These are phyloP conservation scores for Pao palembangensis DNA, from an alignment of 2,113 vertebrate species.

Conservation along the genomic window DNA sequence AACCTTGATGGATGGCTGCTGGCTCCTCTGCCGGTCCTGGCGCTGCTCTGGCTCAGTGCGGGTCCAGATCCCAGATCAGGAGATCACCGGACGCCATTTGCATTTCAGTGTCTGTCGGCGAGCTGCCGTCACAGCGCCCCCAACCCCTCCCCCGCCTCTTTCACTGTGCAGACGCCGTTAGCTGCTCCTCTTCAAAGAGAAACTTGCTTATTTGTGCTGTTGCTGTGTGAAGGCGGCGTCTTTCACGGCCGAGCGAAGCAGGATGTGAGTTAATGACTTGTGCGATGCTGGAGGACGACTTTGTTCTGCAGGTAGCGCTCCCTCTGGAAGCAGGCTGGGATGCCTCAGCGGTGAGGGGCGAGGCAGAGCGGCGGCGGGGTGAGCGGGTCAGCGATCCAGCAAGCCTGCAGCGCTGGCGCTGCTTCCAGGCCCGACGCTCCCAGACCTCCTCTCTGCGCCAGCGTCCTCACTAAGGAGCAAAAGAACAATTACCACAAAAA, in stretches of 20 bases:
- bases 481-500: too few species aligned
- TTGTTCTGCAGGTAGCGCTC: not conserved
- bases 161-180: too few species aligned
- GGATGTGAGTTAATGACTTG: conserved; percentile 41
- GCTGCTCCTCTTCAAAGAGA: not conserved
- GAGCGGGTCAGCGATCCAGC: conserved; percentile 36
- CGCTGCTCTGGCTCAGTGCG: not conserved
- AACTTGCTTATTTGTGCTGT: conserved; percentile 4
- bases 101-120: conserved; percentile 57
- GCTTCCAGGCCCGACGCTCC: conserved; percentile 48
- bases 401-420: conserved; percentile 17
- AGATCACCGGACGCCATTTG: conserved; percentile 68
- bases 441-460: not conserved
- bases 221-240: not conserved
- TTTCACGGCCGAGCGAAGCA: not conserved
- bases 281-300: too few species aligned
- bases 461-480: too few species aligned
- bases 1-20: conserved; percentile 31
- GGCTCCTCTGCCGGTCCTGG: too few species aligned
- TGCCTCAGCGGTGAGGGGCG: conserved; percentile 32
- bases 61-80: conserved; percentile 52
- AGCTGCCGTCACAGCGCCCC: too few species aligned
- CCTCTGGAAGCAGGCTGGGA: conserved; percentile 31
- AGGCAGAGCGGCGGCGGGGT: not conserved
- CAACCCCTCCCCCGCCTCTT: too few species aligned